These are phyloP conservation scores for Dendrolimus houi DNA, from an alignment of 2,888 invertebrate species.

Conservation along the genomic window DNA sequence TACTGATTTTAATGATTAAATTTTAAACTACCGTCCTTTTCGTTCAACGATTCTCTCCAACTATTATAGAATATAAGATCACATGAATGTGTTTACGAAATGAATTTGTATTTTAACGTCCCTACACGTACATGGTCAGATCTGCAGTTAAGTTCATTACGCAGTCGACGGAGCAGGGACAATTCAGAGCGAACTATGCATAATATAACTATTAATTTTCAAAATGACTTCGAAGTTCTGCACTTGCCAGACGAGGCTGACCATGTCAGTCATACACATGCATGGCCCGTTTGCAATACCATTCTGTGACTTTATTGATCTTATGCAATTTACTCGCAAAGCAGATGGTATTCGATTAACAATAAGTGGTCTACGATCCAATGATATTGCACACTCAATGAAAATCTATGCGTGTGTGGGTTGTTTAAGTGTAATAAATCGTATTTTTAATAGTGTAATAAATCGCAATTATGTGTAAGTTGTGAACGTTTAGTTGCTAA, in stretches of 20 bases:
- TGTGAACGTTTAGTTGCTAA: too few relatives aligned
- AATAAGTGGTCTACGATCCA: too few relatives aligned
- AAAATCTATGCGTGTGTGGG: too few relatives aligned
- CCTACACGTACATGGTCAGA: constrained; percentile 38
- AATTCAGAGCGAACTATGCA: constrained; percentile 66
- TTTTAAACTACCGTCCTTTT: too few relatives aligned
- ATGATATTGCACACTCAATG: too few relatives aligned
- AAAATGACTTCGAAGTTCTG: constrained; percentile 65
- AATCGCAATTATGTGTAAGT: too few relatives aligned
- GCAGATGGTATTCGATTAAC: too few relatives aligned
- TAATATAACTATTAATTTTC: constrained; percentile 70
- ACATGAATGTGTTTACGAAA: constrained; percentile 35
- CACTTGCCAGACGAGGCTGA: constrained; percentile 49
- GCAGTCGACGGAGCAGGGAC: constrained; percentile 55
- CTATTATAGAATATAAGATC: constrained; percentile 5
- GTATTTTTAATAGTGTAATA: too few relatives aligned
- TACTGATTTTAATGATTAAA: too few relatives aligned
- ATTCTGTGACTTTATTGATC: neutral
- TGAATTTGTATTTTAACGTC: constrained; percentile 36
- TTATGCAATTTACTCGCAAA: neutral
- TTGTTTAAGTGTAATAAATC: too few relatives aligned
- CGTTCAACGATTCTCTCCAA: too few relatives aligned
- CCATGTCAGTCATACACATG: constrained; percentile 36
- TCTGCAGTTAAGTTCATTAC: constrained; percentile 51
- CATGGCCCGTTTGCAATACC: neutral